These are phyloP conservation scores for Acheta domesticus DNA, from an alignment of 2,888 invertebrate genomes.

Conservation along the genomic window DNA sequence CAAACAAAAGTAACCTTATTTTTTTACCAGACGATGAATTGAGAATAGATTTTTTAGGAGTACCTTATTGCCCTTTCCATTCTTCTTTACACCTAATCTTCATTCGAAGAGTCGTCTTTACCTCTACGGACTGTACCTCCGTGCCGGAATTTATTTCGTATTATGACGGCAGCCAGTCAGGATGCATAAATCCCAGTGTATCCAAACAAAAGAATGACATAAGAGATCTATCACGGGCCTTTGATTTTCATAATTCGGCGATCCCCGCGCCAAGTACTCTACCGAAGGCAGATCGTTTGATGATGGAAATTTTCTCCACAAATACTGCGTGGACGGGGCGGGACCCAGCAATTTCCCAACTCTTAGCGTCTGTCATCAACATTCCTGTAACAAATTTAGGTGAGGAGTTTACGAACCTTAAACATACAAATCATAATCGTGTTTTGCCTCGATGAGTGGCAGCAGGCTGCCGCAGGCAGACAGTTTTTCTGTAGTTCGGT, in stretches of 20 bases:
- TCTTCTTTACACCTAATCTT: too few species aligned
- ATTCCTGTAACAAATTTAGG: background rate
- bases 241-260: background rate
- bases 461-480: background rate
- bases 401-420: background rate
- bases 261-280: background rate
- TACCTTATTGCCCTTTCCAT: too few species aligned
- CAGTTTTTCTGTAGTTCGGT: background rate
- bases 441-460: background rate
- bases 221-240: background rate
- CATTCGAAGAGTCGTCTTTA: background rate
- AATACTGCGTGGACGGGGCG: background rate
- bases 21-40: too few species aligned
- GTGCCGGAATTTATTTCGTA: background rate
- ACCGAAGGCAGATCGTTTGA: background rate
- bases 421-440: slow-evolving; percentile 5
- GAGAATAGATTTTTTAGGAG: too few species aligned
- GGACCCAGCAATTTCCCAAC: background rate
- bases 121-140: background rate
- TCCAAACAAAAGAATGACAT: background rate
- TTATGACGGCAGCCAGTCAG: background rate
- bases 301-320: background rate
- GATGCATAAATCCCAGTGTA: background rate
- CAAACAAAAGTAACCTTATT: too few species aligned
- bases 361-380: slow-evolving; percentile 18